Evolutionary conservation across 2,113 vertebrate species (phyloP).

Genomic region (Ctenomys sociabilis): DNA sequence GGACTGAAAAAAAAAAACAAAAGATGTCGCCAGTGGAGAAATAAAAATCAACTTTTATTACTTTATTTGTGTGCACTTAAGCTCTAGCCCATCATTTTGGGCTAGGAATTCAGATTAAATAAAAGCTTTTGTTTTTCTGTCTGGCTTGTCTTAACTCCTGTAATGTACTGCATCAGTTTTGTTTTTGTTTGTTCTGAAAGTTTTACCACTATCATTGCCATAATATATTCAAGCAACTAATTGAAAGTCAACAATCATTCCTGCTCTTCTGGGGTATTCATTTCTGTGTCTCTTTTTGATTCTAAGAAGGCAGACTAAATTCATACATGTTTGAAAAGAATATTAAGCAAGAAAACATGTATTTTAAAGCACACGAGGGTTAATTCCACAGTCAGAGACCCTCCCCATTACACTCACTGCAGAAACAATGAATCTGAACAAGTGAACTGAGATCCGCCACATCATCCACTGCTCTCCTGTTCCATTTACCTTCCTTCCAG

Average conservation of each 20-base stretch:
- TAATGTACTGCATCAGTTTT: background rate
- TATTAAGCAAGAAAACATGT: conserved; percentile 40
- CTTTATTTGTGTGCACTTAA: background rate
- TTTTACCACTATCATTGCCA: background rate
- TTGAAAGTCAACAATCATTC: conserved; percentile 39
- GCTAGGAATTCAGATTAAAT: background rate
- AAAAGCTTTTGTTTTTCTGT: background rate
- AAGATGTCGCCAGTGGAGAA: background rate
- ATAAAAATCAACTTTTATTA: conserved; percentile 36
- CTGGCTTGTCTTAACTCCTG: background rate
- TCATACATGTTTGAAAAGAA: background rate
- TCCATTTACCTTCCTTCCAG: background rate
- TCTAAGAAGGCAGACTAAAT: conserved; percentile 43
- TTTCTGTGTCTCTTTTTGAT: conserved; percentile 50
- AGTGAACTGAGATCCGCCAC: conserved; percentile 39
- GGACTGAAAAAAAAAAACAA: background rate
- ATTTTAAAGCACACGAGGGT: conserved; percentile 51
- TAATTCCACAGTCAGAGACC: conserved; percentile 44
- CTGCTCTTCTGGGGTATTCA: conserved; percentile 4
- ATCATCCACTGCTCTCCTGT: conserved; percentile 52
- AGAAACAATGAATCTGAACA: conserved; percentile 80
- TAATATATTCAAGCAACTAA: conserved; percentile 36
- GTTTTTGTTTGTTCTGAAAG: background rate
- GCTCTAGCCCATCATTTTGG: background rate
- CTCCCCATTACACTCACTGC: conserved; percentile 45